Evolutionary conservation across 2,888 invertebrate genomes (phyloP).

Genomic region (Bedellia somnulentella): DNA sequence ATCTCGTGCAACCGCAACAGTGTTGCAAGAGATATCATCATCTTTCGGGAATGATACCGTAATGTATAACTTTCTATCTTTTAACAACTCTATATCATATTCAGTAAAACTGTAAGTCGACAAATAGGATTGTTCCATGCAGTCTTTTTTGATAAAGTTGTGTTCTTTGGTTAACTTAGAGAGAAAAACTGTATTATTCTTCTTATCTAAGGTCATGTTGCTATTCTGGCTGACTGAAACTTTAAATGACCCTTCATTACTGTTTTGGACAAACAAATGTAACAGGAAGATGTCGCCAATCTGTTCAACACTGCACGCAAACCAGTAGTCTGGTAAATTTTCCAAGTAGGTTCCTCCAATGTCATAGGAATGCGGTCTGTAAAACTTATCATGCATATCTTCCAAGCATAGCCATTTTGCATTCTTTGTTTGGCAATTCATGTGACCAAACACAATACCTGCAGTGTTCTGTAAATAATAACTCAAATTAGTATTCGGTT

Average conservation of each 20-base stretch:
- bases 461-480: slow-evolving; percentile 18
- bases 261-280: slow-evolving; percentile 34
- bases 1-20: slow-evolving; percentile 26
- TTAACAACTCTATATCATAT: slow-evolving; percentile 29
- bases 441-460: slow-evolving; percentile 27
- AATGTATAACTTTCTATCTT: slow-evolving; percentile 28
- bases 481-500: too few species aligned
- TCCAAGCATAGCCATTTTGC: slow-evolving; percentile 34
- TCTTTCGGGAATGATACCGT: slow-evolving; percentile 18
- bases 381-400: slow-evolving; percentile 31
- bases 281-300: slow-evolving; percentile 26
- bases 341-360: slow-evolving; percentile 38
- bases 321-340: slow-evolving; percentile 34
- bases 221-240: slow-evolving; percentile 23
- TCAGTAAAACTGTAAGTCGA: slow-evolving; percentile 33
- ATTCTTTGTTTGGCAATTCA: slow-evolving; percentile 25
- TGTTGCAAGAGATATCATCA: not conserved
- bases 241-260: slow-evolving; percentile 20
- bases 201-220: slow-evolving; percentile 23
- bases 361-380: slow-evolving; percentile 35
- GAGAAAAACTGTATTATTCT: slow-evolving; percentile 21
- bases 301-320: slow-evolving; percentile 30
- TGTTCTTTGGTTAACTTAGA: slow-evolving; percentile 18
- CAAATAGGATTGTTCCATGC: slow-evolving; percentile 19
- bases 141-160: slow-evolving; percentile 17